Conservation (phyloP, 2,888 invertebrate genomes). For the Oscheius sp. region DNA sequence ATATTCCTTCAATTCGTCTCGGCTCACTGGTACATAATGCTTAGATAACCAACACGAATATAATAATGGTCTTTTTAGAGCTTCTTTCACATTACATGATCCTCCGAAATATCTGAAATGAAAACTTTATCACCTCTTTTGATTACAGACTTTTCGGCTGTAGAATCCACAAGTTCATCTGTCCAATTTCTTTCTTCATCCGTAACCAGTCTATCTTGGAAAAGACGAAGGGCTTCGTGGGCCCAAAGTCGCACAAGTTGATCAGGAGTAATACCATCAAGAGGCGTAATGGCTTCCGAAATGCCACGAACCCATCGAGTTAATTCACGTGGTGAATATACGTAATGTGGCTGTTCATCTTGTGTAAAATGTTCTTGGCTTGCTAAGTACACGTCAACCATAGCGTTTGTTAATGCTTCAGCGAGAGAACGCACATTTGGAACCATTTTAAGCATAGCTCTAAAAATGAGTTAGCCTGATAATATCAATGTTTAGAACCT, state of each 20-base stretch:
- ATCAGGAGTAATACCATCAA: conserved; percentile 90
- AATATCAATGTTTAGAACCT: conserved; percentile 75
- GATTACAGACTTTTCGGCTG: conserved; percentile 80
- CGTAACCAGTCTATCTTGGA: conserved; percentile 89
- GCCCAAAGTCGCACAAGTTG: conserved; percentile 98
- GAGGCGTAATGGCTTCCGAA: conserved; percentile 94
- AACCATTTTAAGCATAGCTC: conserved; percentile 92
- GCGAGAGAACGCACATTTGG: conserved; percentile 91
- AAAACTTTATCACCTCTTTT: not conserved
- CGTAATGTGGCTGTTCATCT: conserved; percentile 99
- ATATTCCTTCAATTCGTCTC: conserved; percentile 93
- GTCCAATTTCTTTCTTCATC: conserved; percentile 96
- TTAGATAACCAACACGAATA: conserved; percentile 99
- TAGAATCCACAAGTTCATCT: conserved; percentile 93
- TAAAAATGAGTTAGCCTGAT: conserved; percentile 1
- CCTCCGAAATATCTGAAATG: conserved; percentile 85
- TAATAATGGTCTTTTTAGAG: conserved; percentile 91
- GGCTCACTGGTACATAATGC: conserved; percentile 94
- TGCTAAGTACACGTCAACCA: conserved; percentile 96
- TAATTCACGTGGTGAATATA: conserved; percentile 97
- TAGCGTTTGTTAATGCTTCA: conserved; percentile 95
- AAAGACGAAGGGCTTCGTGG: conserved; percentile 95
- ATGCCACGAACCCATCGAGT: conserved; percentile 99
- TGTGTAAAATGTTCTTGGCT: conserved; percentile 98
- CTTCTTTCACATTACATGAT: conserved; percentile 78